Evolutionary conservation across 2,113 vertebrate genomes (phyloP).

Genomic region (Semnopithecus entellus): DNA sequence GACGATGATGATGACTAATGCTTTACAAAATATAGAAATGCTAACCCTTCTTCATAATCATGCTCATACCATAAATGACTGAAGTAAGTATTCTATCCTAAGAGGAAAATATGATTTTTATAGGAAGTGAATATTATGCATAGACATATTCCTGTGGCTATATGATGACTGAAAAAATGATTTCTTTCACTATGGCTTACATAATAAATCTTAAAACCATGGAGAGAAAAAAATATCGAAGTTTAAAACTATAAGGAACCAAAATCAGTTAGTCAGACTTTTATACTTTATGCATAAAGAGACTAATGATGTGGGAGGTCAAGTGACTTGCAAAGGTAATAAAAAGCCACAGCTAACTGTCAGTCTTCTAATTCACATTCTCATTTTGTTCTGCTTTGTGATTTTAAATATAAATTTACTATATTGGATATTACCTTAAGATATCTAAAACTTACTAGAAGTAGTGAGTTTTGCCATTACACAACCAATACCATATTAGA

Average conservation of each 20-base stretch:
- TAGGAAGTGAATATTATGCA: not conserved
- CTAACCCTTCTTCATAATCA: not conserved
- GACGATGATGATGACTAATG: not conserved
- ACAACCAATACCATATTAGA: not conserved
- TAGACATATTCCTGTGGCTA: rapidly evolving
- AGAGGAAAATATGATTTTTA: not conserved
- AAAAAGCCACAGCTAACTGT: not conserved
- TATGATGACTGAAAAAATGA: not conserved
- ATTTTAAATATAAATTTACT: not conserved
- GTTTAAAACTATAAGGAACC: not conserved
- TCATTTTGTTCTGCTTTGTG: not conserved
- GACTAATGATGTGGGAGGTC: not conserved
- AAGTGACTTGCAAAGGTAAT: not conserved
- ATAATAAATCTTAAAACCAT: not conserved
- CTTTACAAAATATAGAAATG: not conserved
- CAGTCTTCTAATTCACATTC: not conserved
- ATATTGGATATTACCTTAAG: not conserved
- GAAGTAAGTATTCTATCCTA: not conserved
- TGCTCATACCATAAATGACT: not conserved
- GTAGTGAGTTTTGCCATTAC: not conserved
- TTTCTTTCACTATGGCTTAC: not conserved
- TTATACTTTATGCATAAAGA: not conserved
- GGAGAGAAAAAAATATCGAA: not conserved
- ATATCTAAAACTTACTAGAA: not conserved
- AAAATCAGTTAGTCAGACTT: not conserved